These are phyloP conservation scores for Oxystoma pomonae DNA, from an alignment of 2,888 invertebrate genomes.

Conservation along the genomic window DNA sequence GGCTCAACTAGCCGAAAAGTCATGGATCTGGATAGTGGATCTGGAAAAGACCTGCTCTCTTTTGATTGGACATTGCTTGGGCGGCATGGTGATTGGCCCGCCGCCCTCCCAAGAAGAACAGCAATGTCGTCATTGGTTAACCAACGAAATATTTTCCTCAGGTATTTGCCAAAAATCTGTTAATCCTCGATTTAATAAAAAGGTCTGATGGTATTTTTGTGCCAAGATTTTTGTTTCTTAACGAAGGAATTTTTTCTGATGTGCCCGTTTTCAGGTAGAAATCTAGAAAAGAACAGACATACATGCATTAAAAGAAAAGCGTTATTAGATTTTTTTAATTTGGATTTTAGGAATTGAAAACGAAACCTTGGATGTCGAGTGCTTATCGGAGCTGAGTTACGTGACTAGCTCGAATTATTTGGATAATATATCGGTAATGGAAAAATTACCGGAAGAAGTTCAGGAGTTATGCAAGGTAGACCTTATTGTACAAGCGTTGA, in stretches of 20 bases:
- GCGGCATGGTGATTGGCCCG: conserved; percentile 53
- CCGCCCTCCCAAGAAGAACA: conserved; percentile 47
- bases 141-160: conserved; percentile 44
- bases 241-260: background rate
- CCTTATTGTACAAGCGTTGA: conserved; percentile 40
- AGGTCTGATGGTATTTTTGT: too few species aligned
- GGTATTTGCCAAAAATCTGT: conserved; percentile 35
- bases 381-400: background rate
- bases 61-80: conserved; percentile 56
- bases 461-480: conserved; percentile 38
- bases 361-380: background rate
- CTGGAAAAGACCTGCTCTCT: conserved; percentile 57
- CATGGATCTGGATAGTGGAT: conserved; percentile 58
- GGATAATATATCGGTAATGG: conserved; percentile 28
- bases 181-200: too few species aligned
- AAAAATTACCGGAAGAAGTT: conserved; percentile 31
- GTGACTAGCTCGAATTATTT: background rate
- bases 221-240: too few species aligned
- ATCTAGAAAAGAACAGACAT: too few species aligned
- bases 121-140: conserved; percentile 48
- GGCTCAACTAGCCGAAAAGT: conserved; percentile 47
- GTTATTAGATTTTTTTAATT: too few species aligned
- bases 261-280: background rate
- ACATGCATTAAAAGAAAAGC: too few species aligned
- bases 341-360: background rate